These are phyloP conservation scores for Drosophila bocqueti DNA, from an alignment of 1,140 invertebrate genomes.

Conservation along the genomic window DNA sequence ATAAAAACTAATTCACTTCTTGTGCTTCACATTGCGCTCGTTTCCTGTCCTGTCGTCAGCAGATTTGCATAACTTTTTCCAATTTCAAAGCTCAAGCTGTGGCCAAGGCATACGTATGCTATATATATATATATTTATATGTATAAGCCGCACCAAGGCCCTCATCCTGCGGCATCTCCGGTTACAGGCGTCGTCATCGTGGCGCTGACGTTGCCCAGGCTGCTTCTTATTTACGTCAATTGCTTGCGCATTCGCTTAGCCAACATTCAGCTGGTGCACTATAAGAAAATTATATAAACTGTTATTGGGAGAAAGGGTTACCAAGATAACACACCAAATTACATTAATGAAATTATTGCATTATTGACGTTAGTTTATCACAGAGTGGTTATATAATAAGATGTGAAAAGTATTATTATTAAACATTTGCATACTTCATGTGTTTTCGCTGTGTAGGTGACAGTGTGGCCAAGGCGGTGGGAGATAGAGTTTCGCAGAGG, in stretches of 20 bases:
- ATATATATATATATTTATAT: slow-evolving; percentile 18
- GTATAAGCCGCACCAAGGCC: slow-evolving; percentile 21
- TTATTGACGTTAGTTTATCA: too few relatives aligned
- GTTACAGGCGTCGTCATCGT: slow-evolving; percentile 58
- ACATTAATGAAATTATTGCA: too few relatives aligned
- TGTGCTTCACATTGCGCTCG: slow-evolving; percentile 58
- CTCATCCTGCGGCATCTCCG: slow-evolving; percentile 41
- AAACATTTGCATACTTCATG: neutral
- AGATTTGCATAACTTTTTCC: slow-evolving; percentile 83
- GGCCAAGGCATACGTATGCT: slow-evolving; percentile 65
- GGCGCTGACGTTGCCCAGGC: slow-evolving; percentile 56
- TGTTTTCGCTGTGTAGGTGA: slow-evolving; percentile 4
- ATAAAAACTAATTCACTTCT: slow-evolving; percentile 81
- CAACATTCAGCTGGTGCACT: slow-evolving; percentile 23
- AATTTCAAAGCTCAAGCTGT: slow-evolving; percentile 81
- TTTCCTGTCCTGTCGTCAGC: slow-evolving; percentile 72
- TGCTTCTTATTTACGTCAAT: slow-evolving; percentile 79
- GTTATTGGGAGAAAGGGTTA: neutral
- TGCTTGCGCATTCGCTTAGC: slow-evolving; percentile 69
- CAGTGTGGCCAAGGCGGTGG: slow-evolving; percentile 1
- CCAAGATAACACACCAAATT: too few relatives aligned
- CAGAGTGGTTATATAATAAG: neutral
- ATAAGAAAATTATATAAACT: neutral
- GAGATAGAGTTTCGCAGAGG: neutral
- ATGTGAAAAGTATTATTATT: neutral